A percentile compares a stretch with the other conserved stretches of the same genome.
These are phyloP conservation scores for Linnaemya vulpina DNA, from an alignment of 2,888 invertebrate genomes.

Conservation along the genomic window DNA sequence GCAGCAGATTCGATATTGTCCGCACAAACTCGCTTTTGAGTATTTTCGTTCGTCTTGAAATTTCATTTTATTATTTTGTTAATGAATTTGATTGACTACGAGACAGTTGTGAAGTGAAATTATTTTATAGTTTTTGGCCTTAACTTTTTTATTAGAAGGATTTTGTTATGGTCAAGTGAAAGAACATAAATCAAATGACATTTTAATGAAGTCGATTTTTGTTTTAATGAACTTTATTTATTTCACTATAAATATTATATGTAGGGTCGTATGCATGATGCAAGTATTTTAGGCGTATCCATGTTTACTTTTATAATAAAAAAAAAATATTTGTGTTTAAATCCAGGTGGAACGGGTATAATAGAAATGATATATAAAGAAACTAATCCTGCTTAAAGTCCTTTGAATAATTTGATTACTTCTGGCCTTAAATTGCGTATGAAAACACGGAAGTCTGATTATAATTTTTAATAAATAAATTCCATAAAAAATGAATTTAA, in stretches of 20 bases:
- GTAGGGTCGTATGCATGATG: too few relatives aligned
- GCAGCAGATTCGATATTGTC: conserved; percentile 31
- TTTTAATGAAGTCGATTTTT: conserved; percentile 62
- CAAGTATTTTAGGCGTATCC: neutral
- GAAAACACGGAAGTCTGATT: too few relatives aligned
- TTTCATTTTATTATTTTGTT: conserved; percentile 60
- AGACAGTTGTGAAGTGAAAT: conserved; percentile 62
- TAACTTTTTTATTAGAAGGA: conserved; percentile 40
- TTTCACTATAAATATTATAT: neutral
- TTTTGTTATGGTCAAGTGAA: conserved; percentile 30
- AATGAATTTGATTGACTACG: conserved; percentile 54
- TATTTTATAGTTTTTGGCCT: conserved; percentile 61
- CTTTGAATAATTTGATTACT: too few relatives aligned
- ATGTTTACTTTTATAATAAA: too few relatives aligned
- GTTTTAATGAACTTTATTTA: conserved; percentile 51
- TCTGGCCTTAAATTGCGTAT: too few relatives aligned
- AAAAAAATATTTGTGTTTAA: too few relatives aligned
- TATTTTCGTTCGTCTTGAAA: conserved; percentile 34
- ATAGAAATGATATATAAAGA: neutral
- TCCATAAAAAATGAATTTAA: too few relatives aligned
- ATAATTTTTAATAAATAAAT: too few relatives aligned
- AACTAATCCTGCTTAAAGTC: neutral
- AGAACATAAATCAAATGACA: conserved; percentile 60
- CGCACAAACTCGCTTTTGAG: neutral
- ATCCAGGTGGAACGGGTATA: neutral